Percentiles rank a stretch among this genome's conserved stretches.
These are phyloP conservation scores for Masnerella sp. DNA, from an alignment of 2,888 invertebrate genomes.

Conservation along the genomic window DNA sequence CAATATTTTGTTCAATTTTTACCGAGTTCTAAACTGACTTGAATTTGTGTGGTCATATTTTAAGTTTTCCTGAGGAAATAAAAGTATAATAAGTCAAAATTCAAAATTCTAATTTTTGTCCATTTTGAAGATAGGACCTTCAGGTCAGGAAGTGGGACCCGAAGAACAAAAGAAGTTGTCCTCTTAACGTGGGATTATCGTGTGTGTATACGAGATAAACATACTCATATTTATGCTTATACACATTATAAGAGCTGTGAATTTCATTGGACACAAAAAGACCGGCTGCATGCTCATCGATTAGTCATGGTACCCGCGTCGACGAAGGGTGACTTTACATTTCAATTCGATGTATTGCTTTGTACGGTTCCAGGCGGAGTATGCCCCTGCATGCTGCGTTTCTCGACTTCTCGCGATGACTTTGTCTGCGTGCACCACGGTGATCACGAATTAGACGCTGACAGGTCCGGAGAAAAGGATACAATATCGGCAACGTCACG, in stretches of 20 bases:
- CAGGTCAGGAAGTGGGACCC: no score
- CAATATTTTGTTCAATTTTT: no score
- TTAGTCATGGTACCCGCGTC: slow-evolving; percentile 76
- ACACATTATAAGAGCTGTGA: slow-evolving; percentile 64
- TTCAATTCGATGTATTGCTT: slow-evolving; percentile 67
- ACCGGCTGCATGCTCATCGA: slow-evolving; percentile 75
- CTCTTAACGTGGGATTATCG: no score
- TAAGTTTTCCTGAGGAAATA: no score
- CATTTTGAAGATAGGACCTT: no score
- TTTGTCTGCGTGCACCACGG: slow-evolving; percentile 60
- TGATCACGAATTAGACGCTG: slow-evolving; percentile 62
- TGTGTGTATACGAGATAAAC: not conserved
- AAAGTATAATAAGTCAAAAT: no score
- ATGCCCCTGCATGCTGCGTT: slow-evolving; percentile 59
- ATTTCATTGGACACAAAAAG: slow-evolving; percentile 68
- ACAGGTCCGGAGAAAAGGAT: slow-evolving; percentile 55
- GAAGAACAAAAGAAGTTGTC: no score
- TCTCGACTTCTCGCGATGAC: slow-evolving; percentile 54
- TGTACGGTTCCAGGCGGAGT: slow-evolving; percentile 55
- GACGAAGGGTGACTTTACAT: slow-evolving; percentile 71
- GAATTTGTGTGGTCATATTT: no score
- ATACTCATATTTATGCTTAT: no score
- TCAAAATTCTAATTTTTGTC: no score
- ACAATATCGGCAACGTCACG: slow-evolving; percentile 56
- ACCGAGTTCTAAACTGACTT: no score